Evolutionary conservation across 2,797 vertebrate species (phyloP).

Genomic region (Acanthis flammea): DNA sequence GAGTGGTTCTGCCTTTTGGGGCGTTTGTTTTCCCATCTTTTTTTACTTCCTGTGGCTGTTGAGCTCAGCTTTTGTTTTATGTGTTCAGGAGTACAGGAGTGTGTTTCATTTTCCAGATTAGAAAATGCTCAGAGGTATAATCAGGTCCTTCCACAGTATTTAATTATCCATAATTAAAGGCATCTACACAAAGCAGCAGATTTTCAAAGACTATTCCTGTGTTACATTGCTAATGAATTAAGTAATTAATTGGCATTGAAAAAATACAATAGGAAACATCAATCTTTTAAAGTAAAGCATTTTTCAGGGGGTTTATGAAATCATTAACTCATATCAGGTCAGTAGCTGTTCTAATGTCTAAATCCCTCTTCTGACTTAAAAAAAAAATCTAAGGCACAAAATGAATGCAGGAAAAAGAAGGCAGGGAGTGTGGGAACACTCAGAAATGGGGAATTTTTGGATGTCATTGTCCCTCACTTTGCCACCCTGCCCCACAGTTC

Average conservation of each 20-base stretch:
- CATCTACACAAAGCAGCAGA: slow-evolving; percentile 73
- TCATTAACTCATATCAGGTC: slow-evolving; percentile 47
- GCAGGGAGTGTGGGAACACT: background rate
- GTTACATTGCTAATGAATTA: slow-evolving; percentile 78
- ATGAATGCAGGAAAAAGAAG: background rate
- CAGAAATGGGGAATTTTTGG: background rate
- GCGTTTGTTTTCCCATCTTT: background rate
- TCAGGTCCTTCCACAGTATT: slow-evolving; percentile 77
- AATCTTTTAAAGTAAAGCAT: slow-evolving; percentile 63
- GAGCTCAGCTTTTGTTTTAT: slow-evolving; percentile 55
- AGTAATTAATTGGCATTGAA: slow-evolving; percentile 78
- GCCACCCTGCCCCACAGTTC: background rate
- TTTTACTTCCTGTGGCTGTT: background rate
- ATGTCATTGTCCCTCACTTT: background rate
- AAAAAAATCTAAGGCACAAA: background rate
- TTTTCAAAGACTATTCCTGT: slow-evolving; percentile 76
- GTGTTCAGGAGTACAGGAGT: slow-evolving; percentile 11
- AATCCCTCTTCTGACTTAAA: slow-evolving; percentile 36
- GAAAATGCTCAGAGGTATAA: slow-evolving; percentile 78
- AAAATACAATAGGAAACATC: slow-evolving; percentile 72
- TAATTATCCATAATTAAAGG: slow-evolving; percentile 81
- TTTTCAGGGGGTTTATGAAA: slow-evolving; percentile 59
- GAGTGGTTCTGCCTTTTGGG: background rate
- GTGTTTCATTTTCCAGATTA: slow-evolving; percentile 60
- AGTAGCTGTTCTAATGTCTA: slow-evolving; percentile 29